Evolutionary conservation across 1,140 invertebrate species (phyloP).

Genomic region (Caenorhabditis inopinata): DNA sequence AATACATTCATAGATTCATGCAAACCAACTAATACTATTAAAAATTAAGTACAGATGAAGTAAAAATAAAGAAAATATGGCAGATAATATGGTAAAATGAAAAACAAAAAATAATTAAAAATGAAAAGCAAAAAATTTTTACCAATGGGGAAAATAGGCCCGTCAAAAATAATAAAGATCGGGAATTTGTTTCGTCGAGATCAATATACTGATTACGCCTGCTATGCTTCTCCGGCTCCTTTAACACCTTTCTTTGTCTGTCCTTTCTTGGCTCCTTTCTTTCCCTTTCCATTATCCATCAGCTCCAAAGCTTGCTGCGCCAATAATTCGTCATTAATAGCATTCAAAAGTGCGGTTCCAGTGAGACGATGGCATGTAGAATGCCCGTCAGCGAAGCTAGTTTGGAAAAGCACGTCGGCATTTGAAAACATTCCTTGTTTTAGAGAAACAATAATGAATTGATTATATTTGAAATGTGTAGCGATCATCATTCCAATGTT

Average conservation of each 20-base stretch:
- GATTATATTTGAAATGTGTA: slow-evolving; percentile 88
- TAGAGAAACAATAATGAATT: slow-evolving; percentile 96
- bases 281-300: not conserved
- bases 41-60: too few species aligned
- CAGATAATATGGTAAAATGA: too few species aligned
- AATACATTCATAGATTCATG: too few species aligned
- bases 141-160: not conserved
- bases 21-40: too few species aligned
- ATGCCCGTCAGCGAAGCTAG: slow-evolving; percentile 90
- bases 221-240: not conserved
- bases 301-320: not conserved
- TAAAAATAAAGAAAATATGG: too few species aligned
- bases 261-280: not conserved
- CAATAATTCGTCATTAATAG: not conserved
- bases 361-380: slow-evolving; percentile 76
- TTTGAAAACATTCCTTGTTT: slow-evolving; percentile 99
- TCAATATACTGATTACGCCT: too few species aligned
- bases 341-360: not conserved
- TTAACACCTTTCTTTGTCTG: not conserved
- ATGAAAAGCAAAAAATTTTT: too few species aligned
- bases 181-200: not conserved
- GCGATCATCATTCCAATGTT: slow-evolving; percentile 96
- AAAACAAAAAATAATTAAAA: too few species aligned
- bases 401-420: slow-evolving; percentile 94
- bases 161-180: not conserved